Evolutionary conservation across 2,797 vertebrate species (phyloP), one percentile per base, ranked within the genome.

Genomic region (Ctenopoma kingsleyae): DNA sequence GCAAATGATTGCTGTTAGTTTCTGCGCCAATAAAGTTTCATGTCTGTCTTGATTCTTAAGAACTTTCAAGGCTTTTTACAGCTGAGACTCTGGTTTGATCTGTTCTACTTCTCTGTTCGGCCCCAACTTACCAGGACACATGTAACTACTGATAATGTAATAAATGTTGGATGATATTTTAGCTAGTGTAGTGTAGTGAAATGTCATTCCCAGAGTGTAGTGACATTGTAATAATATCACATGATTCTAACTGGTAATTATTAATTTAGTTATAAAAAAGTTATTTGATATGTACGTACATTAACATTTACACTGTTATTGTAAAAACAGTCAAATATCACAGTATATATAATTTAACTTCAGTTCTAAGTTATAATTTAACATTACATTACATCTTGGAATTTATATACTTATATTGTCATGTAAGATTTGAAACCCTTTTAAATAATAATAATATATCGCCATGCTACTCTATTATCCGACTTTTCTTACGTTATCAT

Each of bases 121-220:
- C 50, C 22, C 16, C 19, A 66, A 8, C 22, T 66, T 43, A 66
- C 71, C 59, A 51, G 66, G 36, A 74, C 66, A 35, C 27, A n/a
- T 64, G 23, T 63, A 43, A 55, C 65, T 36, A 40, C 36, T 78
- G 59, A 70, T 76, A 44, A 67, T 76, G 60, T 64, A 50, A 71
- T 43, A 63, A 51, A 11, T 59, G 59, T 61, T 69, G 22, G 67
- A 70, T 68, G 40, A 65, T 53, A 36, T 40, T 30, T 48, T 66
- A 58, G 61, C 43, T 58, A 70, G 56, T 76, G 47, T 44, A 71
- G 41, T 75, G 44, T 63, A 30, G 75, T 41, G 3, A 70, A 51
- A 62, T 54, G 43, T 62, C 30, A 43, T 56, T 54, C 8, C 38
- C 22, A 44, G 51, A 56, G 51, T 67, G 30, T 30, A 38, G 48